Evolutionary conservation across 2,113 vertebrate species (phyloP), one percentile per base, ranked within the genome.

Genomic region (Thymallus thymallus): DNA sequence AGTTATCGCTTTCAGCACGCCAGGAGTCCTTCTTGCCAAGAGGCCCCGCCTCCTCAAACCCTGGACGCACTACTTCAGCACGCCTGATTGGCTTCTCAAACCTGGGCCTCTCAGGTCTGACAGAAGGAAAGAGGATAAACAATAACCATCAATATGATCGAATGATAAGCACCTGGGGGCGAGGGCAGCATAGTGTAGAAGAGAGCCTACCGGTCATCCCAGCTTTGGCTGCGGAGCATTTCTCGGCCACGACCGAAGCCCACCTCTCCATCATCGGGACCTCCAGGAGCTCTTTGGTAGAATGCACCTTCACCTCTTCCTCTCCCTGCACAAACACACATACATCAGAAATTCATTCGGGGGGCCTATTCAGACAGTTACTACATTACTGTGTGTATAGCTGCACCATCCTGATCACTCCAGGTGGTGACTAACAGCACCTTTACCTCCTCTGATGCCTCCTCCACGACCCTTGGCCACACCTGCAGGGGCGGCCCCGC

Each of bases 1-100:
- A 95, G 78, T 94, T 95, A 73, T 94, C 92, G 1, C 93, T 95
- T 74, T 95, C 93, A 0, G 94, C 93, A 46, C 94, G 94, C 16
- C 88, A 82, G 10, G 88, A 92, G 1, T 94, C 94, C 77, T 94
- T 94, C 69, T 92, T 86, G 0, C 80, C 76, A 9, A 76, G 80
- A 4, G 81, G 58, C 2, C 79, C 88, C 3, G 79, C 82, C 45
- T 95, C 94, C 75, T 95, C 93, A 74, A 94, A 94, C 2, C 88
- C 91, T 0, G 86, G 86, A 6, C 93, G 93, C 3, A 86, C 93
- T 81, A 82, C 90, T 5, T 94, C 93, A 76, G 20, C 20, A n/a
- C 93, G 86, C 46, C 93, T 85, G 9, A 89, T 71, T 0, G 91
- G 90, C 88, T 94, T 94, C 80, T 94, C 93, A 76, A 94, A 94